Percentiles rank a stretch among this genome's conserved stretches.
Evolutionary conservation across 2,888 invertebrate genomes (phyloP).

Genomic region (Digitonthophagus gazella): DNA sequence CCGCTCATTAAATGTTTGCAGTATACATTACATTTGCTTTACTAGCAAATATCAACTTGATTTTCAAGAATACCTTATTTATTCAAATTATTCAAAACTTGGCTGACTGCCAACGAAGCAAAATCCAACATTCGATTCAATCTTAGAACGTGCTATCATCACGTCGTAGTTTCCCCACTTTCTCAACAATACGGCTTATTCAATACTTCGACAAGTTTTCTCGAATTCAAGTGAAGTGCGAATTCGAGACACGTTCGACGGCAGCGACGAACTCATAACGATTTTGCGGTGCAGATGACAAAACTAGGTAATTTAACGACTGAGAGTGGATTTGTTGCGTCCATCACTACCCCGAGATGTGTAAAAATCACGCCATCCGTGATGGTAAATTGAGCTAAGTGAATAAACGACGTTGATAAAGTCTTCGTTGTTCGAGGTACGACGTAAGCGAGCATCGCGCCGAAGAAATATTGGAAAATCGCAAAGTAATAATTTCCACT

Average conservation of each 20-base stretch:
- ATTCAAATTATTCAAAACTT: background rate
- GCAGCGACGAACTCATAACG: background rate
- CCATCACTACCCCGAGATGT: background rate
- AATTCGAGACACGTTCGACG: background rate
- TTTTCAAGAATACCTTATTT: no score
- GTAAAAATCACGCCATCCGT: background rate
- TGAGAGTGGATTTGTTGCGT: background rate
- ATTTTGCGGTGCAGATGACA: background rate
- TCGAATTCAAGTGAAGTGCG: background rate
- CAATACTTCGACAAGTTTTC: background rate
- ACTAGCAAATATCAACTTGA: no score
- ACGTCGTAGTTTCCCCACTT: background rate
- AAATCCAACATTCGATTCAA: background rate
- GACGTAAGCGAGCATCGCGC: background rate
- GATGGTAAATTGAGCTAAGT: background rate
- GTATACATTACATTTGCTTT: no score
- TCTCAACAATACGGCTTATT: background rate
- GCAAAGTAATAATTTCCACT: background rate
- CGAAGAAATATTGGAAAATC: background rate
- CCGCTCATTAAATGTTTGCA: background rate
- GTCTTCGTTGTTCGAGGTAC: background rate
- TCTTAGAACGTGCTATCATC: background rate
- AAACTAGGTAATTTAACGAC: background rate
- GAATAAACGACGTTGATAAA: background rate
- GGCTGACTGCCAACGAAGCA: background rate